Evolutionary conservation across 2,113 vertebrate species (phyloP).

Genomic region (Hipposideros armiger): DNA sequence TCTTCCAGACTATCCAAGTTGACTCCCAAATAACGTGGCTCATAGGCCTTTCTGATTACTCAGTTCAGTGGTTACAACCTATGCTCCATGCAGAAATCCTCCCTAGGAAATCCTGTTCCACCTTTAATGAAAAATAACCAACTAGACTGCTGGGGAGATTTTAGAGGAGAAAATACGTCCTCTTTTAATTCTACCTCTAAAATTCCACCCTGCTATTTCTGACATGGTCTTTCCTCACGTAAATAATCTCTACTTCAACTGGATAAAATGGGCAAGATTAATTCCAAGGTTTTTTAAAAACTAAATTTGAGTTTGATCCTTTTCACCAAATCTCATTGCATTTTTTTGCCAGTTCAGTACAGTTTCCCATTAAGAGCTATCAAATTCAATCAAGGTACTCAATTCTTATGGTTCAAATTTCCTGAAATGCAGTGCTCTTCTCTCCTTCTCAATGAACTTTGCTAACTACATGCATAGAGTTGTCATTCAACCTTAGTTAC

Average conservation of each 20-base stretch:
- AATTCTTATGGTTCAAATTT: constrained; percentile 67
- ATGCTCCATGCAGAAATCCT: neutral
- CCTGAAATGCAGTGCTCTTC: constrained; percentile 64
- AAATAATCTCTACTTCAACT: constrained; percentile 72
- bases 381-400: constrained; percentile 68
- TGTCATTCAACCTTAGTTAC: constrained; percentile 83
- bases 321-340: constrained; percentile 55
- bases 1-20: neutral
- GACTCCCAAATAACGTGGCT: neutral
- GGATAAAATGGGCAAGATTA: constrained; percentile 71
- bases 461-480: constrained; percentile 79
- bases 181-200: constrained; percentile 52
- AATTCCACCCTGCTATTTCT: constrained; percentile 61
- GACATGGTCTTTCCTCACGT: constrained; percentile 53
- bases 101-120: neutral
- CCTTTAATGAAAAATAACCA: neutral
- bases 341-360: constrained; percentile 63
- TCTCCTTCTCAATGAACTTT: constrained; percentile 76
- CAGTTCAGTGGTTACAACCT: neutral
- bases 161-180: neutral
- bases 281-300: constrained; percentile 48
- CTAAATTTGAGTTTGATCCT: constrained; percentile 67
- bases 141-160: constrained; percentile 20
- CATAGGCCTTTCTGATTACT: neutral
- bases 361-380: constrained; percentile 74